Evolutionary conservation across 2,797 vertebrate genomes (phyloP).

Genomic region (Propithecus perrieri): DNA sequence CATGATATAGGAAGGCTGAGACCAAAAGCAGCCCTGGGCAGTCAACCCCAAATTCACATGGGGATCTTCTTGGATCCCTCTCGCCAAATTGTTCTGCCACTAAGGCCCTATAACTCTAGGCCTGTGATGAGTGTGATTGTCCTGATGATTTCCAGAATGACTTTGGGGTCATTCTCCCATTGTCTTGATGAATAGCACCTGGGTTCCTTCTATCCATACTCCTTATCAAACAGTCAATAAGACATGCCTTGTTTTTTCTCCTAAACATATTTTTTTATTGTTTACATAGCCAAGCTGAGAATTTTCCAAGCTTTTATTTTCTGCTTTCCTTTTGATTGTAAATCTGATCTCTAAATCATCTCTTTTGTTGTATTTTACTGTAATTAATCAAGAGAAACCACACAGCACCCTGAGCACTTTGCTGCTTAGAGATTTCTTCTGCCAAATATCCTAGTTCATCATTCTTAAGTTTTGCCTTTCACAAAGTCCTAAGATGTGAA

Average conservation of each 20-base stretch:
- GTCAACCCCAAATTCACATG: not conserved
- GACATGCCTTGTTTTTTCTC: not conserved
- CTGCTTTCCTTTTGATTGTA: not conserved
- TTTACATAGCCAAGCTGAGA: not conserved
- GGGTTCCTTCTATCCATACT: not conserved
- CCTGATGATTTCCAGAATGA: not conserved
- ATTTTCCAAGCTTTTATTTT: not conserved
- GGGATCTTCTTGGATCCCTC: no score
- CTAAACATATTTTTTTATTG: not conserved
- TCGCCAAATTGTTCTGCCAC: not conserved
- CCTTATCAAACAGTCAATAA: not conserved
- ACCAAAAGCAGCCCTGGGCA: not conserved
- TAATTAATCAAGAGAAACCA: not conserved
- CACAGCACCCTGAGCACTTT: not conserved
- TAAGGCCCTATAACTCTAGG: not conserved
- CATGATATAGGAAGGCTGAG: not conserved
- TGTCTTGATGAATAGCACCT: not conserved
- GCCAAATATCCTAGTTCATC: not conserved
- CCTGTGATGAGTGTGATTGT: not conserved
- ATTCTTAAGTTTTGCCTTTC: not conserved
- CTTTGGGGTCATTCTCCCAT: not conserved
- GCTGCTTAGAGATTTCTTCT: not conserved
- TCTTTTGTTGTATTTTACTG: not conserved
- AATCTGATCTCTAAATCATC: not conserved
- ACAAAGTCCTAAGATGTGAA: not conserved